Base-by-base conservation (phyloP, 2,797 vertebrate species). In the Pipistrellus pipistrellus region DNA sequence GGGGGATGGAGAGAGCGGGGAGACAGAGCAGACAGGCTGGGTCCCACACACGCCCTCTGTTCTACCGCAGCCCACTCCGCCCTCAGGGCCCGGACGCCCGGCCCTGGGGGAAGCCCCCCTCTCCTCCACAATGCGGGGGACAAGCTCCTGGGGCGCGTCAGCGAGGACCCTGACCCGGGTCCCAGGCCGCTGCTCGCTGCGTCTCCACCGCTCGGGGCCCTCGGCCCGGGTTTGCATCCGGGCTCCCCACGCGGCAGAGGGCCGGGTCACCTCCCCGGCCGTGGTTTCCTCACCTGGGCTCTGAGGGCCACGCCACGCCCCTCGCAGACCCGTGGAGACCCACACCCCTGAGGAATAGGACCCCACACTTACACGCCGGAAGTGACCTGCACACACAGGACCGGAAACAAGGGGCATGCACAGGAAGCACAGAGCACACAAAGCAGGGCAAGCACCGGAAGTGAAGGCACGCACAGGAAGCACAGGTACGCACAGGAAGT, bases 301-400 rank as follows among this genome's bases (percentile, higher is more conserved):
- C 12, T 1, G 8, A 44, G 32, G 20, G 30, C 51, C 46, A 20
- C 6, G 2, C 30, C 14, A 4, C 20, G 35, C 11, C 1, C 18
- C 20, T 1, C 0, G 2, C 3, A 13, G 10, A 35, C 35, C 27
- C 2, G 15, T 0, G 0, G 25, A 4, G 30, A 25, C 6, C 1
- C 3, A 1, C 0, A 4, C 12, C 4, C 2, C n/a, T 14, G 27
- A 46, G n/a, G 57, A 57, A 41, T 0, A 41, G 68, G 57, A 32
- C 38, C 48, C 41, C 3, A 27, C 12, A 41, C 20, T 20, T 32
- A 13, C 4, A 5, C 38, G 7, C 25, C 14, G 35, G 18, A 30
- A 76, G 30, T 0, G 5, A 59, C 57, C 57, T 59, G 27, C 62
- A 64, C 30, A 30, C 62, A n/a, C 30, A 25, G 2, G 62, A n/a